Percentiles rank a stretch among this genome's conserved stretches.
Evolutionary conservation across 2,888 invertebrate genomes (phyloP).

Genomic region (Tetramorium bicarinatum): DNA sequence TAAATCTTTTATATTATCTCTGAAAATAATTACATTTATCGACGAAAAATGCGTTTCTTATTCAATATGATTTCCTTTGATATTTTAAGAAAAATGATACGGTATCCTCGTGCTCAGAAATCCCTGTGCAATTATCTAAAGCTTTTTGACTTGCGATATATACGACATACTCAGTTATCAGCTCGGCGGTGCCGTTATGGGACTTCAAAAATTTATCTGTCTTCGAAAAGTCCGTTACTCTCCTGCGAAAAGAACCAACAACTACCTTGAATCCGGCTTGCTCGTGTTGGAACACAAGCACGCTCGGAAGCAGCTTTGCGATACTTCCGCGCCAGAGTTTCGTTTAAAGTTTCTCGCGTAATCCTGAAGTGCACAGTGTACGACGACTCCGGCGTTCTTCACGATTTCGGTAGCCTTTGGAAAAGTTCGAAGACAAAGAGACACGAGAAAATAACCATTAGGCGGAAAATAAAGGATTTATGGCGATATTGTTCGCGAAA

Average conservation of each 20-base stretch:
- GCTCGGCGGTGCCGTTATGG: constrained; percentile 38
- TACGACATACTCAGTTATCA: constrained; percentile 37
- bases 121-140: constrained; percentile 34
- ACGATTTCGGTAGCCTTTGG: constrained; percentile 60
- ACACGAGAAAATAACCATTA: constrained; percentile 42
- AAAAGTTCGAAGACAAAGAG: constrained; percentile 40
- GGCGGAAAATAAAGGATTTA: constrained; percentile 40
- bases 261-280: constrained; percentile 48
- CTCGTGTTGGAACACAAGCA: constrained; percentile 48
- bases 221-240: constrained; percentile 51
- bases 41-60: neutral
- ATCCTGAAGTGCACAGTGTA: constrained; percentile 75
- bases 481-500: constrained; percentile 21
- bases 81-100: constrained; percentile 1
- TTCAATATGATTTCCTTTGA: neutral
- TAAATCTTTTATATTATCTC: neutral
- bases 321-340: constrained; percentile 74
- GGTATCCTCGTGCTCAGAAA: neutral
- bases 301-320: constrained; percentile 68
- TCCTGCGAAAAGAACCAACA: constrained; percentile 46
- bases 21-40: neutral
- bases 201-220: constrained; percentile 56
- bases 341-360: constrained; percentile 78
- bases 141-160: constrained; percentile 25
- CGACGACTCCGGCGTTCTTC: constrained; percentile 60